Conservation (phyloP, 2,888 invertebrate genomes). For the Oegoconia quadripuncta region DNA sequence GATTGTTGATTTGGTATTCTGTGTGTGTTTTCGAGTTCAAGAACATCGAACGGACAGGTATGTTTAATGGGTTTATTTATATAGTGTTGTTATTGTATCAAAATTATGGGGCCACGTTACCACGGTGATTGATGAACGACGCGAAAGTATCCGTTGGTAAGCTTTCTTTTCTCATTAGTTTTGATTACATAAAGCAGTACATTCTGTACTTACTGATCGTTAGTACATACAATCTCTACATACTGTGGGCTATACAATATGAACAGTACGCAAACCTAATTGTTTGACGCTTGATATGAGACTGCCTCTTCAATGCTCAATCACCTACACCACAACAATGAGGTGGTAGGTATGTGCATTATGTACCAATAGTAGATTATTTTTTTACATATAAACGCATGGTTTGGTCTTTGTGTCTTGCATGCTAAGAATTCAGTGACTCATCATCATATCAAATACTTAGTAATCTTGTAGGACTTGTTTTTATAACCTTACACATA, state of each 20-base stretch:
- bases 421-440: too few species aligned
- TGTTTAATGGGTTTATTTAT: conserved; percentile 35
- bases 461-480: too few species aligned
- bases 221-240: too few species aligned
- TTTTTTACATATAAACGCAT: too few species aligned
- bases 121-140: conserved; percentile 20
- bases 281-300: not conserved
- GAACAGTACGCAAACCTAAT: not conserved
- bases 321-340: too few species aligned
- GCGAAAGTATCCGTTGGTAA: conserved; percentile 25
- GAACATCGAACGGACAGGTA: conserved; percentile 27
- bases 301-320: too few species aligned
- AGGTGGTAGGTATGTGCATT: too few species aligned
- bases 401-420: too few species aligned
- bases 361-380: too few species aligned
- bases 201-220: not conserved
- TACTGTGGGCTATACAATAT: too few species aligned
- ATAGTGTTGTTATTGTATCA: conserved; percentile 33
- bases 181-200: conserved; percentile 18
- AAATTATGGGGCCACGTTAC: conserved; percentile 5
- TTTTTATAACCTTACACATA: too few species aligned
- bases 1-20: conserved; percentile 56
- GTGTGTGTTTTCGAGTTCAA: conserved; percentile 44
- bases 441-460: too few species aligned
- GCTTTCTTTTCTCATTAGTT: conserved; percentile 33